Base-by-base conservation (phyloP, 1,140 invertebrate genomes). In the Drosophila pseudoobscura region DNA sequence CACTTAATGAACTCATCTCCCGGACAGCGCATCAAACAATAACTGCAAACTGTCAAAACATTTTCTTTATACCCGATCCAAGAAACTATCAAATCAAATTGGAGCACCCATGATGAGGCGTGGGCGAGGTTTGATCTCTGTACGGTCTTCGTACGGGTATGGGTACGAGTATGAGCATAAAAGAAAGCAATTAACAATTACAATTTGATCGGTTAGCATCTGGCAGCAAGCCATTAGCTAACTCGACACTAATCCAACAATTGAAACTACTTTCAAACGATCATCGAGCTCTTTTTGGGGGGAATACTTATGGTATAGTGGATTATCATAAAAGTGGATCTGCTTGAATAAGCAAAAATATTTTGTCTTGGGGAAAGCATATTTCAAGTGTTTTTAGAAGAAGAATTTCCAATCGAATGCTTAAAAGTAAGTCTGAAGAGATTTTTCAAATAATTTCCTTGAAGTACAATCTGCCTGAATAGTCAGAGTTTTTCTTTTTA, bases 1-100 rank as follows among this genome's bases (percentile, higher is more conserved):
- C 79, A 69, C 83, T 88, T 88, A 88, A 88, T 88, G 83, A 88
- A 88, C 83, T 88, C 83, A 88, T 88, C 83, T 88, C 83, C 76
- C 53, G 82, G 82, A 87, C 82, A 88, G 83, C 78, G 68, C 71
- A 83, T 89, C 84, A 87, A 88, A 72, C 83, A 76, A 88, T 83
- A 88, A 88, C 78, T 89, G 84, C 79, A 4, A 87, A 83, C 83
- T 88, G 83, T 88, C 83, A 88, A 88, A 88, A 88, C 72, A 83
- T 60, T 73, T 78, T 72, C 74, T 54, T 13, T 31, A 55, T 47
- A 39, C 29, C 4, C 6, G 20, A 50, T 17, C 59, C 20, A 20
- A 47, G 41, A 31, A 62, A 58, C 47, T 45, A 39, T 46, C 63
- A 82, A 78, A 82, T 82, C 75, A 82, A 79, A 76, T 78, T 84